phyloP scores from a whole-genome alignment of 2,113 vertebrate species.

The Petroica traversi region DNA sequence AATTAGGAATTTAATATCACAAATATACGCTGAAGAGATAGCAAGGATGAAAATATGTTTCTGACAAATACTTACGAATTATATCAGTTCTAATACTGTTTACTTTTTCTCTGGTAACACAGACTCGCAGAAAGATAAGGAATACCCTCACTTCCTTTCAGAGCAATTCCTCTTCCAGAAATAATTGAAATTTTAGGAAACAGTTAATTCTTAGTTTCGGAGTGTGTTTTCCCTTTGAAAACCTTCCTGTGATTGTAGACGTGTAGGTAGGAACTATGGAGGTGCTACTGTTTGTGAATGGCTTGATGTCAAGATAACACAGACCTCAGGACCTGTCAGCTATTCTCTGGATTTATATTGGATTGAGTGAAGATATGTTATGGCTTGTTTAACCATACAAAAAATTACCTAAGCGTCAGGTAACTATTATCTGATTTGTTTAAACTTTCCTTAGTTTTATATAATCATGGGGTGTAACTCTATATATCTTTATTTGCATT shows the following conservation, averaged over 20 bases:
- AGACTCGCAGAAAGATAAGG: background rate
- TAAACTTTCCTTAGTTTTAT: background rate
- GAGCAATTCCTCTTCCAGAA: background rate
- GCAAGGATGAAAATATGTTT: background rate
- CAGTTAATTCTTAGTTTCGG: background rate
- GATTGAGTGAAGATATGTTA: background rate
- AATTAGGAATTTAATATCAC: background rate
- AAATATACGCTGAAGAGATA: background rate
- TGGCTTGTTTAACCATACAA: background rate
- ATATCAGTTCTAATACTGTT: background rate
- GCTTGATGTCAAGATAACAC: background rate
- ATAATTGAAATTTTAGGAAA: background rate
- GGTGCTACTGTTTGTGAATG: background rate
- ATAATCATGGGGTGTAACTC: background rate
- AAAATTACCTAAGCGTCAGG: background rate
- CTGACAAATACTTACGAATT: background rate
- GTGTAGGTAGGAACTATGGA: background rate
- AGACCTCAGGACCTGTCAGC: background rate
- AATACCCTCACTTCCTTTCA: background rate
- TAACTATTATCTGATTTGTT: background rate
- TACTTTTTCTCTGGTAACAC: background rate
- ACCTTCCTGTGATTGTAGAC: background rate
- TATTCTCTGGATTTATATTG: background rate
- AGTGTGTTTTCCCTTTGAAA: background rate
- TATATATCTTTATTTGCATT: background rate